phyloP scores from a whole-genome alignment of 2,888 invertebrate species.

The Elysia crispata region DNA sequence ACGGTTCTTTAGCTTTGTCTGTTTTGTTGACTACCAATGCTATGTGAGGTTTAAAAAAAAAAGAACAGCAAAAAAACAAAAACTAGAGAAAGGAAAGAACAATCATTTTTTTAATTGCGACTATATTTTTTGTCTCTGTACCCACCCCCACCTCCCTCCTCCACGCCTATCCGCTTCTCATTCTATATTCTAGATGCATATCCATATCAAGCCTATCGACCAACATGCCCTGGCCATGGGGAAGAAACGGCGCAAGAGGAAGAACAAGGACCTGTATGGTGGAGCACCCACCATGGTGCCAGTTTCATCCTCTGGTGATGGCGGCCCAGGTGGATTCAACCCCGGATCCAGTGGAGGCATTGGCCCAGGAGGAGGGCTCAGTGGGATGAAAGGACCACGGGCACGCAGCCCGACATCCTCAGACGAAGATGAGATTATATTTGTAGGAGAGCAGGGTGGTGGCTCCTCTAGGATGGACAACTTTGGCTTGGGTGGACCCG shows the following conservation, averaged over 20 bases:
- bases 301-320: constrained; percentile 44
- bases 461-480: constrained; percentile 41
- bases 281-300: constrained; percentile 55
- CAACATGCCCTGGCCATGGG: constrained; percentile 44
- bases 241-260: constrained; percentile 52
- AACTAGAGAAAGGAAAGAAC: neutral
- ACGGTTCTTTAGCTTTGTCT: no score
- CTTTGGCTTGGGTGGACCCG: constrained; percentile 14
- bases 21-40: no score
- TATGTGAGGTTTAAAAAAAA: no score
- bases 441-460: constrained; percentile 49
- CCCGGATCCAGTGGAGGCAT: constrained; percentile 5
- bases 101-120: neutral
- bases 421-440: constrained; percentile 52
- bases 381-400: constrained; percentile 24
- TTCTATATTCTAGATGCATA: constrained; percentile 57
- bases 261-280: constrained; percentile 50
- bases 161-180: neutral
- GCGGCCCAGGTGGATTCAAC: constrained; percentile 5
- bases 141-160: neutral
- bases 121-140: neutral
- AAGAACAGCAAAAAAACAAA: no score
- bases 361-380: neutral
- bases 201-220: constrained; percentile 59
- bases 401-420: constrained; percentile 45